Evolutionary conservation across 2,888 invertebrate species (phyloP), one percentile per base, ranked within the genome.

Genomic region (Notodonta dromedarius): DNA sequence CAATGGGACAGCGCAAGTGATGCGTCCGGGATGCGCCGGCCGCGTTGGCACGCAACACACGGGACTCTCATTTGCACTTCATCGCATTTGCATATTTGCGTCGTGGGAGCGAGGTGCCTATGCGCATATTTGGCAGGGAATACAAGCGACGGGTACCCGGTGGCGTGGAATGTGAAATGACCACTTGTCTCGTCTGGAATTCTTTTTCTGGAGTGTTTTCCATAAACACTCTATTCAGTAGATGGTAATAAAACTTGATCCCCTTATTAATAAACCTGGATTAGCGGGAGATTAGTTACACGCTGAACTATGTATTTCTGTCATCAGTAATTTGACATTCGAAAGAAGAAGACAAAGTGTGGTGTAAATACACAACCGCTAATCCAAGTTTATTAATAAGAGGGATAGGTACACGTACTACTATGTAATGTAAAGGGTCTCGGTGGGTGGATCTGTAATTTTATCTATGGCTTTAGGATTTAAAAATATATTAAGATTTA

Each of bases 61-160:
- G 81, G 65, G 64, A 59, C 69, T 53, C 72, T 82, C 85, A 85
- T 87, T 87, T 85, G 82, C 85, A 84, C 80, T 78, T 71, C 67
- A 74, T 79, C 73, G 66, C 69, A 85, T 85, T 84, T 80, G 81
- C 86, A 84, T 86, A 73, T 81, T 74, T 80, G 80, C 80, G 80
- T 75, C 82, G 84, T 82, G 85, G 77, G 79, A 83, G 73, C 78
- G 72, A 69, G 54, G 54, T 58, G 65, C 66, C 68, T 60, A 14
- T 69, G 65, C 66, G 67, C 70, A 67, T 73, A 74, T 78, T 79
- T 74, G 75, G 73, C 62, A 73, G 62, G 24, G 70, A 71, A 67
- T 65, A 69, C 60, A 61, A 67, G 69, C 63, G 60, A 58, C 54
- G 57, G 58, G 60, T 57, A 54, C 51, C 39, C 40, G 24, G 64